Evolutionary conservation across 2,888 invertebrate genomes (phyloP), one percentile per base, ranked within the genome.

Genomic region (Himalopsyche tibetana): DNA sequence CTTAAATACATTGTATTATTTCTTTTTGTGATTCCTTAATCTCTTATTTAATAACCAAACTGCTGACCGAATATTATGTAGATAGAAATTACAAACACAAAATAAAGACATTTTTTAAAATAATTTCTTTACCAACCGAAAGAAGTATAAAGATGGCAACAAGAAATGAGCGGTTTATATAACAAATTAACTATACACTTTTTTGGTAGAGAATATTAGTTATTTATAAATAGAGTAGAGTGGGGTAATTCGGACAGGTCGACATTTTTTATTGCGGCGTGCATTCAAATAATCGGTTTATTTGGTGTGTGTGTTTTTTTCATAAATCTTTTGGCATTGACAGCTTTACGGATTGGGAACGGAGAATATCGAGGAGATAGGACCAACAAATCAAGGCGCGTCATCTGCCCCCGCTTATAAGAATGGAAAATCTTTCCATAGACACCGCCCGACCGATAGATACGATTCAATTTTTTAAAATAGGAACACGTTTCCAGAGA

Each of bases 241-340:
- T 63, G 63, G 19, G 19, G 63, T 19, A 11, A 19, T 19, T 63
- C 28, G 19, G 63, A 63, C 63, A 63, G 63, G 19, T 6, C 11
- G 63, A 63, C 19, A 63, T 63, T 19, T 63, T 63, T 63, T 28
- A 63, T 63, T 63, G 63, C 63, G 63, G 63, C 63, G 19, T 63
- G 63, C 63, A 63, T 63, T 63, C 28, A 63, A n/a, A 28, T 28
- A 63, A 19, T 63, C 63, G n/a, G 63, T 63, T 63, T 63, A 63
- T 63, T 63, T 19, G 28, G 28, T 63, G 51, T 51, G 51, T 28
- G 63, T 63, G 8, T 45, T 5, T 63, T 63, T 63, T 63, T 63
- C 63, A 63, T 63, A 63, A 63, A 63, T 63, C 63, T 63, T 11
- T 19, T 28, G 19, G 8, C 28, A 63, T 19, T 63, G 63, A 63